A percentile compares a stretch with the other conserved stretches of the same genome.
Conservation (phyloP, 2,113 vertebrate species). For the Anhinga rufa region DNA sequence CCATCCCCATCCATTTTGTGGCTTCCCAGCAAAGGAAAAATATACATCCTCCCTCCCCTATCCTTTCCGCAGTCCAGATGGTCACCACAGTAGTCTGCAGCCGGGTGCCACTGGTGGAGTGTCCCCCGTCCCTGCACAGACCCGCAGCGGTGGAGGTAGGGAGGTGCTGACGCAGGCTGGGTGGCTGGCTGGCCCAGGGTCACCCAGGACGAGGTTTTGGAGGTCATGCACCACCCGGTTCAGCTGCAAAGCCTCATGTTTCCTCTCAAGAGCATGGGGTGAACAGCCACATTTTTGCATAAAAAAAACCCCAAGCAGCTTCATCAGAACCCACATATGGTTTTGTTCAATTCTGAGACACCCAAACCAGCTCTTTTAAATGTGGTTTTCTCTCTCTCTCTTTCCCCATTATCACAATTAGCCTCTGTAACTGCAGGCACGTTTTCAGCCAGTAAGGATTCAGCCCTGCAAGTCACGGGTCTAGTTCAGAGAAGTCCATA, state of each 20-base stretch:
- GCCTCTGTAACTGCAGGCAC: background rate
- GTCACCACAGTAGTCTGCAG: background rate
- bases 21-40: background rate
- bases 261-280: background rate
- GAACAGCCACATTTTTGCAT: background rate
- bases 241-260: background rate
- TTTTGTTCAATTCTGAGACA: background rate
- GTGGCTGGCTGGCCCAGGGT: background rate
- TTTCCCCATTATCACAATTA: background rate
- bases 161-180: background rate
- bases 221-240: accelerated
- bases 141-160: background rate
- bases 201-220: background rate
- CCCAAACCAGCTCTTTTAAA: background rate
- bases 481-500: background rate
- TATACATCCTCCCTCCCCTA: background rate
- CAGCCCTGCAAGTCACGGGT: background rate
- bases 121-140: background rate
- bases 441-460: background rate
- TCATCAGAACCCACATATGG: background rate
- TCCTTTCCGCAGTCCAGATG: background rate
- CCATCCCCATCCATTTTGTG: background rate
- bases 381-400: background rate
- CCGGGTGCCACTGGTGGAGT: background rate
- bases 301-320: background rate